phyloP scores from a whole-genome alignment of 2,797 vertebrate species.

The Intellagama lesueurii region DNA sequence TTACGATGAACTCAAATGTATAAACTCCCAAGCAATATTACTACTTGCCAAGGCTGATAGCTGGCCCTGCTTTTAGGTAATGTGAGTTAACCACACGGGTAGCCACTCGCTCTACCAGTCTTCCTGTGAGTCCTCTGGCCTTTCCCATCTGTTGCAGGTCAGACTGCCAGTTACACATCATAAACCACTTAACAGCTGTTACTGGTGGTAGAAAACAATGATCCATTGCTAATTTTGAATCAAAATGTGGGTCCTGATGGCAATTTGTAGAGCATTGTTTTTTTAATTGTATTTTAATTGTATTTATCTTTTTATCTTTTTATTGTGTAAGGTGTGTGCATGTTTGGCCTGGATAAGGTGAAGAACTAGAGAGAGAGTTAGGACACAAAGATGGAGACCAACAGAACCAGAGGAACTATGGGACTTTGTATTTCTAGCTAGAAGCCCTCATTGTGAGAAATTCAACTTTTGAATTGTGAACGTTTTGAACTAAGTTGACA shows the following conservation, averaged over 20 bases:
- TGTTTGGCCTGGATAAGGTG: no score
- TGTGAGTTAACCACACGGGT: neutral
- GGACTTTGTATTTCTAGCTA: no score
- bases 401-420: no score
- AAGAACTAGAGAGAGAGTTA: no score
- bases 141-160: neutral
- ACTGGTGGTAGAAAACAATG: neutral
- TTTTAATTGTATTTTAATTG: no score
- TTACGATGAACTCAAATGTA: neutral
- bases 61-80: neutral
- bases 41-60: neutral
- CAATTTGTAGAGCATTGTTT: no score
- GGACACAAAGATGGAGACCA: no score
- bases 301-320: no score
- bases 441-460: no score
- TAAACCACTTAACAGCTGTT: neutral
- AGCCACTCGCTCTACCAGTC: neutral
- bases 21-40: neutral
- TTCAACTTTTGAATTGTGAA: no score
- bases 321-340: no score
- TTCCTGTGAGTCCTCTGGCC: neutral
- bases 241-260: neutral
- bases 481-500: no score
- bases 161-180: neutral
- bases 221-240: neutral